Conservation (phyloP, 2,113 vertebrate genomes). For the Myiozetetes cayanensis region DNA sequence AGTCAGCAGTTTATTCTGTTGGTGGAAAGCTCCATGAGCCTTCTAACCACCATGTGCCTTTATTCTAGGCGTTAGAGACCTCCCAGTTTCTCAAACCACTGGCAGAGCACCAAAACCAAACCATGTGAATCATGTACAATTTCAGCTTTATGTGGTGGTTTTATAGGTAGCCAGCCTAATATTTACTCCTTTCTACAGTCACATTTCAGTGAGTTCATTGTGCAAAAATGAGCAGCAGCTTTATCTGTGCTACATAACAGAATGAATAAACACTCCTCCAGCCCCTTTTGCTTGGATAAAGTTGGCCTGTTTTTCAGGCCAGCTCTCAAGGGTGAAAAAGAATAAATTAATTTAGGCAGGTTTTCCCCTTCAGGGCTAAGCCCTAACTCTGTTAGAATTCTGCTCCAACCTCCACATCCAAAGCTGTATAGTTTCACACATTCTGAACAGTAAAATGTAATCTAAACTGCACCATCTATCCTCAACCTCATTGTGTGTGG, state of each 20-base stretch:
- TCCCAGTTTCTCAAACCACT: not conserved
- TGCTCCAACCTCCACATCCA: not conserved
- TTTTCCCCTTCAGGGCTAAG: slow-evolving; percentile 8
- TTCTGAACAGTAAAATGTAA: not conserved
- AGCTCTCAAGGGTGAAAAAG: slow-evolving; percentile 8
- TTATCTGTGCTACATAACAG: not conserved
- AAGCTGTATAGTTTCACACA: not conserved
- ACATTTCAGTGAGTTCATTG: not conserved
- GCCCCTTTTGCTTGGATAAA: not conserved
- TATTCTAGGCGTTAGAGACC: not conserved
- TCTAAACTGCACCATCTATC: not conserved
- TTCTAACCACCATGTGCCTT: not conserved
- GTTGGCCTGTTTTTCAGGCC: slow-evolving; percentile 1
- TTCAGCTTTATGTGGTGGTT: not conserved
- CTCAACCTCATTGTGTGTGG: not conserved
- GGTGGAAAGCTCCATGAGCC: not conserved
- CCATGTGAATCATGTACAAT: fast-evolving
- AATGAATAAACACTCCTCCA: not conserved
- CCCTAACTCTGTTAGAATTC: not conserved
- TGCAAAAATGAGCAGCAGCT: not conserved
- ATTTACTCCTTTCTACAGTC: not conserved
- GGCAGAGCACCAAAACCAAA: not conserved
- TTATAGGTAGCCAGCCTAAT: not conserved
- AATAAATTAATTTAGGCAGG: slow-evolving; percentile 7
- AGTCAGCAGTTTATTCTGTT: not conserved